phyloP scores from a whole-genome alignment of 2,113 vertebrate species.

The Excalfactoria chinensis region DNA sequence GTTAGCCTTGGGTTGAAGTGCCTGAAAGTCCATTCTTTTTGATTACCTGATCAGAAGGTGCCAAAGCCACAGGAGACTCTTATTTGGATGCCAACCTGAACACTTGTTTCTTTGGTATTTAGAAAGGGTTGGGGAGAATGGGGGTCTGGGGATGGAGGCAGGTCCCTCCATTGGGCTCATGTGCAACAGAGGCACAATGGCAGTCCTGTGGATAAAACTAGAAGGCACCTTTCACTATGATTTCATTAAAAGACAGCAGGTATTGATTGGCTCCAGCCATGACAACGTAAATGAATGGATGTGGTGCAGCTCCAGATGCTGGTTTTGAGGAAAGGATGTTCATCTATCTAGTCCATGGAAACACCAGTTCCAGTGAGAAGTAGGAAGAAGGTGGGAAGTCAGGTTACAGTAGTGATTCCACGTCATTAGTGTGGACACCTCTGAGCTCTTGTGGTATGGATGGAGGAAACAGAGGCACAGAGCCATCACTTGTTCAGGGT shows the following conservation, averaged over 20 bases:
- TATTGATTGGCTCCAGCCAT: background rate
- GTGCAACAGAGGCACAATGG: background rate
- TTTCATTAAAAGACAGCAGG: background rate
- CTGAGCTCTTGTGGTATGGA: background rate
- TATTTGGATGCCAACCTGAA: background rate
- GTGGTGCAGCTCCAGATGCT: background rate
- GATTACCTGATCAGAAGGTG: background rate
- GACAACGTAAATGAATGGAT: background rate
- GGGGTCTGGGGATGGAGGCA: rapidly evolving
- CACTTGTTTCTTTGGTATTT: background rate
- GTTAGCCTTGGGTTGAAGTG: background rate
- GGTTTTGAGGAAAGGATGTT: background rate
- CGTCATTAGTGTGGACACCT: background rate
- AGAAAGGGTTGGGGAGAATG: background rate
- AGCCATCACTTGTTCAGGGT: background rate
- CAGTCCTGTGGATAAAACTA: background rate
- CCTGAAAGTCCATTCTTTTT: background rate
- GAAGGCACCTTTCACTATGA: background rate
- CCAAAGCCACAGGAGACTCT: background rate
- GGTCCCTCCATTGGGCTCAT: background rate
- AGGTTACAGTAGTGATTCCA: background rate
- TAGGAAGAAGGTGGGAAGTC: background rate
- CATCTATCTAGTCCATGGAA: rapidly evolving
- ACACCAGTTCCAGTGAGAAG: background rate
- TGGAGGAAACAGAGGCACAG: background rate